Conservation (phyloP, 2,888 invertebrate species). For the Dascillus cervinus region DNA sequence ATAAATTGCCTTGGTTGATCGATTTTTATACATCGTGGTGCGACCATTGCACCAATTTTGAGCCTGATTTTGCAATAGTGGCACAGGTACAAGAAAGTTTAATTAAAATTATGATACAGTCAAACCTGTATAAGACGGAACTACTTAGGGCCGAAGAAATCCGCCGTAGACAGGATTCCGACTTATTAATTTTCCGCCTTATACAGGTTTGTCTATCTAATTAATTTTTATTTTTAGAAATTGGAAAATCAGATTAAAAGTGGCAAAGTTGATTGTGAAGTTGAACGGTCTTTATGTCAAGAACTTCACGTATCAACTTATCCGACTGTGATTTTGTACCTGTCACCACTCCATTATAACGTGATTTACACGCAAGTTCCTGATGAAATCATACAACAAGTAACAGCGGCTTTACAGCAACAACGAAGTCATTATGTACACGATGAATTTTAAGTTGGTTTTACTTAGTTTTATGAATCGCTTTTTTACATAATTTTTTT, state of each 20-base stretch:
- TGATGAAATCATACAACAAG: constrained; percentile 20
- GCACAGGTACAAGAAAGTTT: constrained; percentile 46
- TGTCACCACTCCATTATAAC: constrained; percentile 28
- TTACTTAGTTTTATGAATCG: too few species aligned
- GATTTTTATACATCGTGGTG: constrained; percentile 66
- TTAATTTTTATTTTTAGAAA: constrained; percentile 26
- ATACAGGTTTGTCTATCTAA: too few species aligned
- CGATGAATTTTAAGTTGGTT: constrained; percentile 24
- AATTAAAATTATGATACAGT: too few species aligned
- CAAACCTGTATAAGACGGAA: too few species aligned
- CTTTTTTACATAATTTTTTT: too few species aligned
- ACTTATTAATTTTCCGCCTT: too few species aligned
- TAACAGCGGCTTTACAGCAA: constrained; percentile 11
- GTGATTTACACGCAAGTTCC: constrained; percentile 26
- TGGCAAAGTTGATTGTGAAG: constrained; percentile 61
- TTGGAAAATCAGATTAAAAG: constrained; percentile 49
- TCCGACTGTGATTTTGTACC: constrained; percentile 51
- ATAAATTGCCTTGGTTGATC: constrained; percentile 47
- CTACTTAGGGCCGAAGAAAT: too few species aligned
- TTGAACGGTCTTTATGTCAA: constrained; percentile 45
- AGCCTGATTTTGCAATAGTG: constrained; percentile 58
- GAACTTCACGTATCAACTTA: constrained; percentile 49
- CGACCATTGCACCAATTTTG: constrained; percentile 55
- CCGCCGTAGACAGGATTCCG: too few species aligned
- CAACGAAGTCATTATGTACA: constrained; percentile 14